These are phyloP conservation scores for Zoanthus gigantus DNA, from an alignment of 92 coral and sea anemone genomes.

Conservation along the genomic window DNA sequence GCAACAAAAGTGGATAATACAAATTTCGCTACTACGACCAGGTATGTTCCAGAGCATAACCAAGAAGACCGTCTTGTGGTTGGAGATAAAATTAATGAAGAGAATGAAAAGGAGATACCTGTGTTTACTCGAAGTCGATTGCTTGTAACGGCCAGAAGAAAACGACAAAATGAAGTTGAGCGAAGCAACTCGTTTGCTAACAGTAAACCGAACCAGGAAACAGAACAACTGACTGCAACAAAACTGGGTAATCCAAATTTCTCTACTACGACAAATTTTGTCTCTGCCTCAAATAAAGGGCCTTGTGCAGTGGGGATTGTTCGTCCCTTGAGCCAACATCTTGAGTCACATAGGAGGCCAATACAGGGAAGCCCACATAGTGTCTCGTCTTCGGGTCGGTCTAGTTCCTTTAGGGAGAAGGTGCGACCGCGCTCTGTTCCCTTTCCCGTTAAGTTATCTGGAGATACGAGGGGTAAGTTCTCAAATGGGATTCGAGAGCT, in stretches of 20 bases:
- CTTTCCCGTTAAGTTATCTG: background rate
- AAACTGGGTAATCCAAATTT: background rate
- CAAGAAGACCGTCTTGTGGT: background rate
- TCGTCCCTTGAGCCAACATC: background rate
- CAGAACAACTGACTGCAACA: background rate
- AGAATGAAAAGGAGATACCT: conserved; percentile 17
- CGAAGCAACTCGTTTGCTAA: conserved; percentile 85
- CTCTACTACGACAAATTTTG: background rate
- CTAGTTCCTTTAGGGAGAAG: conserved; percentile 20
- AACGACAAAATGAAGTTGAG: conserved; percentile 58
- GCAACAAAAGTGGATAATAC: background rate
- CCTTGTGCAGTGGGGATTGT: conserved; percentile 27
- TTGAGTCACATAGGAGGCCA: background rate
- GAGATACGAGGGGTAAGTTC: background rate
- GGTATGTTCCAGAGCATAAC: background rate
- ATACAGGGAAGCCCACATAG: conserved; percentile 23
- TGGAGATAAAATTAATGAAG: conserved; percentile 15
- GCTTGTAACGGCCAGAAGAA: conserved; percentile 63
- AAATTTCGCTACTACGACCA: background rate
- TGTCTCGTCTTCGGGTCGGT: conserved; percentile 18
- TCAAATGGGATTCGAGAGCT: background rate
- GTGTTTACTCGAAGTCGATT: conserved; percentile 70
- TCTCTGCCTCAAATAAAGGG: background rate
- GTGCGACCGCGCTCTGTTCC: conserved; percentile 35
- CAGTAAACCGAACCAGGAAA: conserved; percentile 18